Base-by-base conservation (phyloP, 1,140 invertebrate species). In the Cydia amplana region DNA sequence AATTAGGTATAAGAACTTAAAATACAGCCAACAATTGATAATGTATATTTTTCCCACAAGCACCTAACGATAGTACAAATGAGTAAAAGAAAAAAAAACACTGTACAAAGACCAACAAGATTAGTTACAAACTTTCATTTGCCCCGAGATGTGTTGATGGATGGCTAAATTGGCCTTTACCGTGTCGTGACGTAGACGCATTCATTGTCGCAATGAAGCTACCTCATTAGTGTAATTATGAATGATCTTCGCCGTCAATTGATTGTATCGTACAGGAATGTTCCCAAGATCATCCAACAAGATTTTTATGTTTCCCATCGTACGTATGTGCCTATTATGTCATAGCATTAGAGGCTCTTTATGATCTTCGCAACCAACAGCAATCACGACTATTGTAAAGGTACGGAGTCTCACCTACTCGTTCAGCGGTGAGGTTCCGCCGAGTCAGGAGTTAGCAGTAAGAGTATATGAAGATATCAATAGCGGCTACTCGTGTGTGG, bases 271-370 rank as follows among this genome's bases (percentile, higher is more conserved):
- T 78, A 77, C 76, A 77, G 75, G 77, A 82, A 82, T 79, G 75
- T 82, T 83, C 82, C 78, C 82, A 83, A 80, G 82, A 77, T 77
- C 78, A 78, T 78, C 72, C 72, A 74, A 74, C 74, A 28, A 63
- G 23, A 76, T 49, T 23, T 55, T 74, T 77, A 79, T 77, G 73
- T 76, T 82, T 83, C 82, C 79, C 80, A 82, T 82, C 67, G 74
- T 75, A 73, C 77, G 75, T 75, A 63, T 70, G 78, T 77, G 77
- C 75, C 75, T 80, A 83, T 83, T 83, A 83, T 32, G 74, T 75
- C 74, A 49, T 73, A 77, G 78, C 40, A 80, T 78, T 78, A 77
- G 32, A 70, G 7, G 28, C 36, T 70, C 65, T 70, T 74, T 74
- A 78, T 64, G 77, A 36, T 32, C 78, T 73, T 70, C 74, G 78